Evolutionary conservation across 2,113 vertebrate genomes (phyloP).

Genomic region (Puntigrus tetrazona): DNA sequence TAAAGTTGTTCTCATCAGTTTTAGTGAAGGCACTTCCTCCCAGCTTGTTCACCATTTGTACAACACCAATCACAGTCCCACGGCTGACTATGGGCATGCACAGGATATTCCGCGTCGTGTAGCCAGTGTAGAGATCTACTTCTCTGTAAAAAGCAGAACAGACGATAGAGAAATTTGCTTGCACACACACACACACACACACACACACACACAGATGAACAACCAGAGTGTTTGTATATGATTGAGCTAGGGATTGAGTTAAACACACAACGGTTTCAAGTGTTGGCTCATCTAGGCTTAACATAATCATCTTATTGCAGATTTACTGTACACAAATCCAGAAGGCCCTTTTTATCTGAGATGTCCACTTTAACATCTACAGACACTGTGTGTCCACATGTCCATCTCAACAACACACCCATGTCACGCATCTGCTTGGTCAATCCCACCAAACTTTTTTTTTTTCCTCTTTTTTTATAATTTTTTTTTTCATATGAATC

Average conservation of each 20-base stretch:
- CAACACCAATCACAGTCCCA: conserved; percentile 94
- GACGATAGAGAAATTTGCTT: not conserved
- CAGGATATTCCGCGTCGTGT: conserved; percentile 96
- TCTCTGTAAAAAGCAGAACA: conserved; percentile 78
- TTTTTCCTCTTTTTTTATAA: not conserved
- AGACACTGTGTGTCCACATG: not conserved
- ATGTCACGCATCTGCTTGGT: not conserved
- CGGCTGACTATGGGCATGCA: conserved; percentile 99
- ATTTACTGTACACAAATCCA: not conserved
- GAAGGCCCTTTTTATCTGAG: not conserved
- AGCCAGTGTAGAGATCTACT: conserved; percentile 97
- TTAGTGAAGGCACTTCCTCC: conserved; percentile 99
- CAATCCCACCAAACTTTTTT: not conserved
- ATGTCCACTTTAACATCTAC: not conserved
- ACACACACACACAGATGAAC: not conserved
- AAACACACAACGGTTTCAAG: not conserved
- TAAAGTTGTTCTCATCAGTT: conserved; percentile 99
- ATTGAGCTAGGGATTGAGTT: not conserved
- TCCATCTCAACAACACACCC: not conserved
- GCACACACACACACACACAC: not conserved
- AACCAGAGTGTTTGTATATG: not conserved
- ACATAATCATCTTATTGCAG: not conserved
- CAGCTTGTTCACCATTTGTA: conserved; percentile 99
- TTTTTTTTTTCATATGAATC: not conserved
- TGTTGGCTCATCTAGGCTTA: not conserved